Evolutionary conservation across 2,888 invertebrate species (phyloP).

Genomic region (Dasysyrphus tricinctus): DNA sequence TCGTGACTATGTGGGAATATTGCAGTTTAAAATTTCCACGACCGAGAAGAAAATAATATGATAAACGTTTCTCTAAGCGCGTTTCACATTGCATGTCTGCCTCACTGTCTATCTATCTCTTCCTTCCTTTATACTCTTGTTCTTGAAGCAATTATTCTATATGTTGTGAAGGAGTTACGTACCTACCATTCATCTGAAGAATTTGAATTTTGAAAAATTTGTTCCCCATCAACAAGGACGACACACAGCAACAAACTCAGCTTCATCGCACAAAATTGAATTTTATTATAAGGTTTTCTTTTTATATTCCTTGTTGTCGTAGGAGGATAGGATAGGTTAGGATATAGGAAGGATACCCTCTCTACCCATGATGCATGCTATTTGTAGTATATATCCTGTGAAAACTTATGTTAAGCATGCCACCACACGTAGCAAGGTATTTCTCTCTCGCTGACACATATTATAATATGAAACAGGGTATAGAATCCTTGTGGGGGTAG

Average conservation of each 20-base stretch:
- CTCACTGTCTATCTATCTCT: conserved; percentile 7
- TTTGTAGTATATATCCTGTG: conserved; percentile 33
- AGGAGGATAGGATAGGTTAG: conserved; percentile 22
- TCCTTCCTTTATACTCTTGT: conserved; percentile 6
- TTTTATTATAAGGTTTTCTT: conserved; percentile 58
- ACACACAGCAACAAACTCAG: conserved; percentile 40
- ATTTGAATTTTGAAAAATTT: conserved; percentile 61
- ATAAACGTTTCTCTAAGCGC: conserved; percentile 52
- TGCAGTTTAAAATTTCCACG: conserved; percentile 67
- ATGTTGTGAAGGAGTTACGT: not conserved
- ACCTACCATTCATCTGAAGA: conserved; percentile 20
- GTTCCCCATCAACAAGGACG: conserved; percentile 36
- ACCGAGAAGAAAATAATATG: conserved; percentile 49
- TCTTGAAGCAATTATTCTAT: not conserved
- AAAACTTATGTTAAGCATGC: conserved; percentile 64
- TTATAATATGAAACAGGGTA: conserved; percentile 2
- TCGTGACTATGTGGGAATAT: conserved; percentile 56
- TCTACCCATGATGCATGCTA: not conserved
- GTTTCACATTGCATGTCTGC: conserved; percentile 39
- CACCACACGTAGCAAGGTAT: conserved; percentile 29
- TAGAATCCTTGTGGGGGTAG: conserved; percentile 58
- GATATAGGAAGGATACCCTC: conserved; percentile 12
- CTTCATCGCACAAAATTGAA: conserved; percentile 70
- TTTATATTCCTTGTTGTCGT: conserved; percentile 23
- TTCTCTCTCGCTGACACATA: conserved; percentile 11